These are phyloP conservation scores for Theocolax elegans DNA, from an alignment of 1,140 invertebrate genomes.

Conservation along the genomic window DNA sequence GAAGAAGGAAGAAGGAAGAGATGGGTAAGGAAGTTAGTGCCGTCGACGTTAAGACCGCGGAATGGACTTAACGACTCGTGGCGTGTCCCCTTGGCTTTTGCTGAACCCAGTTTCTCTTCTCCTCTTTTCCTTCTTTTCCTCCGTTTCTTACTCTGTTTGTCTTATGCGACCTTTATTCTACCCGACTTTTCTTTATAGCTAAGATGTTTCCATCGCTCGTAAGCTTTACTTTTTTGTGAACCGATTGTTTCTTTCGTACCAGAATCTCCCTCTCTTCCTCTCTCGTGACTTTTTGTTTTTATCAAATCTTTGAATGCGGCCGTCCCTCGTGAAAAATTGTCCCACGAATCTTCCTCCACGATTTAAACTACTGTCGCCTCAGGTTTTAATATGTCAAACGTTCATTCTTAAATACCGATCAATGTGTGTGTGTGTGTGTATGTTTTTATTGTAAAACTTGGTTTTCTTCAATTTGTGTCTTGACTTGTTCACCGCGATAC, in stretches of 20 bases:
- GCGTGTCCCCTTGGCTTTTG: slow-evolving; percentile 45
- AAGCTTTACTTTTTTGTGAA: no score
- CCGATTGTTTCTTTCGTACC: background rate
- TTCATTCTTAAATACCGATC: no score
- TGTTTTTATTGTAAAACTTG: no score
- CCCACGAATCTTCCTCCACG: background rate
- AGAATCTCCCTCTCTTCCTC: no score
- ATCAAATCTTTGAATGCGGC: no score
- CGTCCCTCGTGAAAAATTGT: background rate
- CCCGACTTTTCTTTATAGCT: slow-evolving; percentile 24
- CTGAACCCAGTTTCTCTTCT: no score
- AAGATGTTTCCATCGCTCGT: background rate
- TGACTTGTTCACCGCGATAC: no score
- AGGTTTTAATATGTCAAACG: no score
- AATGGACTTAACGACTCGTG: slow-evolving; percentile 49
- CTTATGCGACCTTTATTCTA: slow-evolving; percentile 3
- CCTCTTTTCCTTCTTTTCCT: slow-evolving; percentile 4
- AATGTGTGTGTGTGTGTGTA: no score
- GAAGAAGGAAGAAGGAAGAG: background rate
- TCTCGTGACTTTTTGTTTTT: no score
- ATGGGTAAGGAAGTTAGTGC: background rate
- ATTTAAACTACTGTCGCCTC: no score
- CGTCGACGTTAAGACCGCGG: background rate
- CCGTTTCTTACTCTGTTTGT: background rate
- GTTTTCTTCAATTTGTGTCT: no score